Evolutionary conservation across 2,113 vertebrate species (phyloP), one percentile per base, ranked within the genome.

Genomic region (Sardina pilchardus): DNA sequence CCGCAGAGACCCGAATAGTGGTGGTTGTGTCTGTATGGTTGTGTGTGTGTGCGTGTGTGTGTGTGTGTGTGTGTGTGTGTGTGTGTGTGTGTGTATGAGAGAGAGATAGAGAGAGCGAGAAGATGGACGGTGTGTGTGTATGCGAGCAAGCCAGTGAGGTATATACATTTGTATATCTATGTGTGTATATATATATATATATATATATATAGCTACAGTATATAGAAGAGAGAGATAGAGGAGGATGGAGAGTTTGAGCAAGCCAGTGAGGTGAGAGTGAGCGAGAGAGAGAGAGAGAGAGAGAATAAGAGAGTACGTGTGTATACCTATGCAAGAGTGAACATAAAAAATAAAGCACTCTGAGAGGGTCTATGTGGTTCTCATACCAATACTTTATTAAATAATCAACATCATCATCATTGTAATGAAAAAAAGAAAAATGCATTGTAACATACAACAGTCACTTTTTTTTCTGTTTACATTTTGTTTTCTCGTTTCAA

Each of bases 341-440:
- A 80, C 5, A 78, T 53, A 43, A n/a, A n/a, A 21, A 39, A 7
- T 44, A 34, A 48, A 56, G 16, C 30, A 85, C 56, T 34, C 39
- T 36, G 39, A 50, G 4, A n/a, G 26, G 9, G n/a, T 45, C 8
- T 12, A 81, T 82, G 30, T 88, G 81, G 24, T 84, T 88, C 89
- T 88, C 87, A 89, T 88, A 87, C 92, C 85, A 90, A 91, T 88
- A 92, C 89, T 94, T 95, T 95, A 95, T 94, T 94, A 93, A 93
- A 94, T 94, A 92, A 90, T 90, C 84, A 90, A 89, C 87, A 91
- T 92, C 89, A 89, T 83, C 86, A 83, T 89, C 89, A 71, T 90
- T 86, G 81, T 91, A 75, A 88, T 88, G 86, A 90, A 92, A 90
- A 88, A 81, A 88, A 85, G 21, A 88, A 88, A 88, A 67, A 44